These are phyloP conservation scores for human (Homo sapiens) DNA, from an alignment of 2,113 vertebrate species.

Conservation along the genomic window DNA sequence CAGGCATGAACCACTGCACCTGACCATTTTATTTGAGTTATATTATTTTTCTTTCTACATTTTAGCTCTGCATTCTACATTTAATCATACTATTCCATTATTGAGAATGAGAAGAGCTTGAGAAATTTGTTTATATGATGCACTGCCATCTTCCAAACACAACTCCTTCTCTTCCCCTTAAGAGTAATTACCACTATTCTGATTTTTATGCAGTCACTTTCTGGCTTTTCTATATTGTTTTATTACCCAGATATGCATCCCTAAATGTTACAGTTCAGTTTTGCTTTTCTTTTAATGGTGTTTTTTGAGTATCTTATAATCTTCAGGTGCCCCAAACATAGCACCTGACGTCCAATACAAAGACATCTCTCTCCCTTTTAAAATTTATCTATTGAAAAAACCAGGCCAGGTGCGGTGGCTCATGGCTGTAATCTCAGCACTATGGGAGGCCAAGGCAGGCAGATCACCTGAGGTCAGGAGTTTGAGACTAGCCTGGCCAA, in stretches of 20 bases:
- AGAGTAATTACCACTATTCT: background rate
- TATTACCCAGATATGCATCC: background rate
- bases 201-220: background rate
- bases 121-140: background rate
- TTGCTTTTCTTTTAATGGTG: background rate
- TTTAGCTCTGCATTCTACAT: background rate
- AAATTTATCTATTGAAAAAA: background rate
- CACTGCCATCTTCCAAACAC: accelerated
- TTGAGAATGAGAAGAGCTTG: background rate
- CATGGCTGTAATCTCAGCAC: too few relatives aligned
- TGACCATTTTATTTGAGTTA: background rate
- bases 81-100: background rate
- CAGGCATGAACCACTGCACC: too few relatives aligned
- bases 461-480: too few relatives aligned
- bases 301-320: background rate
- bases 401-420: background rate
- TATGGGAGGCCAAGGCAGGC: too few relatives aligned
- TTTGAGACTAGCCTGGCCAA: too few relatives aligned
- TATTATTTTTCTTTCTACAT: background rate
- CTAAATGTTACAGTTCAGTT: background rate
- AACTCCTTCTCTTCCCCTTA: background rate
- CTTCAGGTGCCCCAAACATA: background rate
- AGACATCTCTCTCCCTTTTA: background rate
- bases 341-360: too few relatives aligned
- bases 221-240: background rate